Percentiles rank a stretch among this genome's conserved stretches.
Conservation (phyloP, 2,797 vertebrate genomes). For the Fratercula arctica region DNA sequence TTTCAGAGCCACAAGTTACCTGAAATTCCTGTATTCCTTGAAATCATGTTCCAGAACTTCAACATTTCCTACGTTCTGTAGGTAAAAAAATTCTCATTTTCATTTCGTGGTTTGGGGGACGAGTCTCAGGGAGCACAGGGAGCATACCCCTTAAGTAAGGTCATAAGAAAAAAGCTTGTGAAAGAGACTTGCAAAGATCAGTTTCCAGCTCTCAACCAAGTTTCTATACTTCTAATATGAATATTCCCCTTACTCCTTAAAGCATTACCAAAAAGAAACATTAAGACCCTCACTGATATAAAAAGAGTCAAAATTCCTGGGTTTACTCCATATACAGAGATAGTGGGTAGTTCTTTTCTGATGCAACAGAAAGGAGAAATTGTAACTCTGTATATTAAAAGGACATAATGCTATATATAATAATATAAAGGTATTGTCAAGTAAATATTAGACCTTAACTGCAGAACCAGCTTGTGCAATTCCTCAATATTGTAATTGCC, state of each 20-base stretch:
- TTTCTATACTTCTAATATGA: neutral
- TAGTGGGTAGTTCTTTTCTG: neutral
- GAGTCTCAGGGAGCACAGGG: neutral
- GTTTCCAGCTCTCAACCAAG: neutral
- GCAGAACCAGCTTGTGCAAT: constrained; percentile 14
- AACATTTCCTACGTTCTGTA: neutral
- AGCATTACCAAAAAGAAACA: neutral
- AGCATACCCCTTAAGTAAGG: neutral
- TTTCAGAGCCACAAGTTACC: neutral
- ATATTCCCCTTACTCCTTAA: neutral
- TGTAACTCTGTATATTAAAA: constrained; percentile 25
- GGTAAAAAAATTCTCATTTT: neutral
- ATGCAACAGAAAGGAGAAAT: neutral
- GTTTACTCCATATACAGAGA: neutral
- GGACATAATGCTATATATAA: neutral
- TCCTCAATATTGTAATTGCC: constrained; percentile 62
- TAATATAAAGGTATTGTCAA: constrained; percentile 36
- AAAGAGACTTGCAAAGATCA: neutral
- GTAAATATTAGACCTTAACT: constrained; percentile 15
- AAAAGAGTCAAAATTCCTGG: neutral
- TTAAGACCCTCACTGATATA: neutral
- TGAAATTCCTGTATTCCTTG: neutral
- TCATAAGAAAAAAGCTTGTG: neutral
- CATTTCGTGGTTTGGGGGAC: neutral
- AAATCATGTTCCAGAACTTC: neutral